A percentile compares a stretch with the other conserved stretches of the same genome.
Conservation (phyloP, 2,113 vertebrate genomes). For the Cyprinodon brontotheroides region DNA sequence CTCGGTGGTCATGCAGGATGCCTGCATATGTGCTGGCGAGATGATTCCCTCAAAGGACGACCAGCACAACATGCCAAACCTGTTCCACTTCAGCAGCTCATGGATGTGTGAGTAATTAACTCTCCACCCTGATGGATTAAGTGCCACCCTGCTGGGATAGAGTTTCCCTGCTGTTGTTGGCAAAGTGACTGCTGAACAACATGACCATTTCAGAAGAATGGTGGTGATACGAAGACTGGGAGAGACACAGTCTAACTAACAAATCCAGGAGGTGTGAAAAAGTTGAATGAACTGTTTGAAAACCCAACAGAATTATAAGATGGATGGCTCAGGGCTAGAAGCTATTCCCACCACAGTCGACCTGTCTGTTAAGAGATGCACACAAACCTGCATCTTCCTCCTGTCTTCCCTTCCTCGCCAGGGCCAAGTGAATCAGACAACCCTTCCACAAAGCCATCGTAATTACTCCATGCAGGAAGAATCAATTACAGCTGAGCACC, state of each 20-base stretch:
- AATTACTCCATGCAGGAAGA: conserved; percentile 70
- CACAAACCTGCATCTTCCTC: conserved; percentile 25
- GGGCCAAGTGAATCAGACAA: conserved; percentile 59
- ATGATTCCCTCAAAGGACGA: conserved; percentile 22
- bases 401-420: conserved; percentile 34
- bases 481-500: conserved; percentile 78
- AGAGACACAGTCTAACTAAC: conserved; percentile 22
- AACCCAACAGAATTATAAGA: conserved; percentile 15
- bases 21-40: conserved; percentile 1
- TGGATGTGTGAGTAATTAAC: conserved; percentile 67
- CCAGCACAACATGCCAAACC: conserved; percentile 26
- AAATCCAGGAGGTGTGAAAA: conserved; percentile 4
- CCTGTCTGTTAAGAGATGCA: conserved; percentile 43
- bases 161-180: conserved; percentile 43
- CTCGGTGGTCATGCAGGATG: background rate
- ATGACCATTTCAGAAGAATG: conserved; percentile 25
- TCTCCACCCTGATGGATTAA: conserved; percentile 64
- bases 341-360: conserved; percentile 36
- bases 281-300: conserved; percentile 12
- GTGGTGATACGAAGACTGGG: conserved; percentile 9
- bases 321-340: conserved; percentile 33
- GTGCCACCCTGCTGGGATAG: conserved; percentile 45
- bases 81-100: conserved; percentile 31
- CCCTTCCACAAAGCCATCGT: conserved; percentile 56
- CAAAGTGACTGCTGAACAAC: conserved; percentile 34